Conservation (phyloP, 2,888 invertebrate species). For the Keiferia lycopersicella region DNA sequence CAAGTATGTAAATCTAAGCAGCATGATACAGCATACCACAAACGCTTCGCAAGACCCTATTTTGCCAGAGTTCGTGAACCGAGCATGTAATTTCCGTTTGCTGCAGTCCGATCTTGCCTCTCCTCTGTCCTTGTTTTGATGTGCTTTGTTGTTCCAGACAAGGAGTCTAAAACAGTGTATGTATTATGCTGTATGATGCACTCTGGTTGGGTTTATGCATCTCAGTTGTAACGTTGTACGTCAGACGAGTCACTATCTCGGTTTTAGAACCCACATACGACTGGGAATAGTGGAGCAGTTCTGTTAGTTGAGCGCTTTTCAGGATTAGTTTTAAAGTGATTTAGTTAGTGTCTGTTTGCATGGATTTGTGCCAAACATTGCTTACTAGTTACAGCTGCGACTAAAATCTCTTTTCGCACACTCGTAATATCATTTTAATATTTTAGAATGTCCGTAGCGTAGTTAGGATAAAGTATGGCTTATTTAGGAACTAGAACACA, state of each 20-base stretch:
- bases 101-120: constrained; percentile 13
- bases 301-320: constrained; percentile 1
- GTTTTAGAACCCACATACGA: neutral
- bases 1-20: neutral
- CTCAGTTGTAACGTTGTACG: neutral
- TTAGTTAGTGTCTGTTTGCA: constrained; percentile 12
- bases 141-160: constrained; percentile 17
- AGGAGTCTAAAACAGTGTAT: neutral
- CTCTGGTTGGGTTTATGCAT: constrained; percentile 1
- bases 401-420: neutral
- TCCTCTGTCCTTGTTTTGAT: constrained; percentile 18
- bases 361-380: constrained; percentile 27
- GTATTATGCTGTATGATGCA: neutral
- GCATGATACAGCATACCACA: neutral
- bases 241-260: constrained; percentile 7
- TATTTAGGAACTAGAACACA: too few species aligned
- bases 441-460: neutral
- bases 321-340: constrained; percentile 16
- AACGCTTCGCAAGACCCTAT: neutral
- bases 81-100: constrained; percentile 15
- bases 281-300: neutral
- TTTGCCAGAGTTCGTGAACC: neutral
- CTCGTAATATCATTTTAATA: neutral
- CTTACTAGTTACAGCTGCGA: neutral
- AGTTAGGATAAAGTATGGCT: neutral